phyloP scores from a whole-genome alignment of 2,797 vertebrate species.

The Onychomys arenicola region DNA sequence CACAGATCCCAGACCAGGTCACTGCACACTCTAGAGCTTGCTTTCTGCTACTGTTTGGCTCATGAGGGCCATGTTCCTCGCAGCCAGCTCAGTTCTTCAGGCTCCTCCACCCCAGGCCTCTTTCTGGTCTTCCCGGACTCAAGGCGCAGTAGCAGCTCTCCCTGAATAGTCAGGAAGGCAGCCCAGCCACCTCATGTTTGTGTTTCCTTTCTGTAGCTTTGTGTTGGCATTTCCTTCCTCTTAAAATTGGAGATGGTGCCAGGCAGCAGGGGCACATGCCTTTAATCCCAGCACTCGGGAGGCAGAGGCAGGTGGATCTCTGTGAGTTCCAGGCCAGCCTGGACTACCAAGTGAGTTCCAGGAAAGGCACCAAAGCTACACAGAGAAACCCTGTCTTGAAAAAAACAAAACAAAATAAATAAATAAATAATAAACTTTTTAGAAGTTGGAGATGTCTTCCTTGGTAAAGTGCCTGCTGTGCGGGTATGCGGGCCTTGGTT shows the following conservation, averaged over 20 bases:
- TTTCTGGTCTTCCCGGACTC: neutral
- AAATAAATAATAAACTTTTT: too few relatives aligned
- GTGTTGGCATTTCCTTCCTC: neutral
- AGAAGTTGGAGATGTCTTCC: neutral
- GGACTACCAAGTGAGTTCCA: too few relatives aligned
- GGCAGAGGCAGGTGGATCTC: too few relatives aligned
- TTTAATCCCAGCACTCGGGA: too few relatives aligned
- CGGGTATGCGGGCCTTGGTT: neutral
- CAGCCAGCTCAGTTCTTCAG: neutral
- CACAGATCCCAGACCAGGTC: neutral
- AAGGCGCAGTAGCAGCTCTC: neutral
- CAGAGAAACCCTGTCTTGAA: too few relatives aligned
- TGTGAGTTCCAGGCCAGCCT: too few relatives aligned
- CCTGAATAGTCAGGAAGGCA: neutral
- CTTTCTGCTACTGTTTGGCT: neutral
- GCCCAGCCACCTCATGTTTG: neutral
- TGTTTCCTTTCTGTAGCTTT: constrained; percentile 29
- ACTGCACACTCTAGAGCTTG: neutral
- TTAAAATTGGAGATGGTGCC: constrained; percentile 10
- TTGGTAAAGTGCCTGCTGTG: neutral
- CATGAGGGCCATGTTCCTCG: neutral
- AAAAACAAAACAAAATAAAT: too few relatives aligned
- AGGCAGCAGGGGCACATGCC: too few relatives aligned
- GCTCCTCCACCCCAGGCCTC: neutral
- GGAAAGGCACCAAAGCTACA: too few relatives aligned